phyloP scores from a whole-genome alignment of 2,113 vertebrate species.

The Rhinoderma darwinii region DNA sequence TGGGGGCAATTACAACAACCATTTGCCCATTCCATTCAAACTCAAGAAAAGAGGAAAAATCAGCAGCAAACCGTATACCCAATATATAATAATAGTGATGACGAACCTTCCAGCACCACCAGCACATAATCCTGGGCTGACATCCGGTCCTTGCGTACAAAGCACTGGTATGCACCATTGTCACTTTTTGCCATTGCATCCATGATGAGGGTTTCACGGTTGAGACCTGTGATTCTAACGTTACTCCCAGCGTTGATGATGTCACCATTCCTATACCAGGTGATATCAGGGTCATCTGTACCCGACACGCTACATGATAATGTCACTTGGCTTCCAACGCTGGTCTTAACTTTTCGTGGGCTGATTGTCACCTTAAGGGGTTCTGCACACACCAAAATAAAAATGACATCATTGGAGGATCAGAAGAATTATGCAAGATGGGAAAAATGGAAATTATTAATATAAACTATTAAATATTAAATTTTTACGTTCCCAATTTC shows the following conservation, averaged over 20 bases:
- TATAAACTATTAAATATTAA: no score
- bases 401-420: background rate
- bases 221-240: constrained; percentile 87
- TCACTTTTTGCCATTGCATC: constrained; percentile 98
- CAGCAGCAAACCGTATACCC: no score
- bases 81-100: background rate
- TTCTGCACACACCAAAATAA: constrained; percentile 77
- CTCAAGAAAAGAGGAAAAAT: no score
- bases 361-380: constrained; percentile 93
- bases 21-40: background rate
- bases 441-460: no score
- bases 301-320: constrained; percentile 93
- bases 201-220: constrained; percentile 92
- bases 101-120: constrained; percentile 95
- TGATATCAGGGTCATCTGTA: constrained; percentile 91
- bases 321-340: constrained; percentile 95
- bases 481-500: no score
- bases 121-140: constrained; percentile 96
- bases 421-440: background rate
- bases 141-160: constrained; percentile 92
- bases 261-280: constrained; percentile 96
- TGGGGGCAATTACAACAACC: background rate
- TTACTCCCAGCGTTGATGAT: constrained; percentile 91
- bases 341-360: constrained; percentile 94
- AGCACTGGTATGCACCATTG: constrained; percentile 96